Evolutionary conservation across 2,113 vertebrate species (phyloP).

Genomic region (Saccopteryx leptura): DNA sequence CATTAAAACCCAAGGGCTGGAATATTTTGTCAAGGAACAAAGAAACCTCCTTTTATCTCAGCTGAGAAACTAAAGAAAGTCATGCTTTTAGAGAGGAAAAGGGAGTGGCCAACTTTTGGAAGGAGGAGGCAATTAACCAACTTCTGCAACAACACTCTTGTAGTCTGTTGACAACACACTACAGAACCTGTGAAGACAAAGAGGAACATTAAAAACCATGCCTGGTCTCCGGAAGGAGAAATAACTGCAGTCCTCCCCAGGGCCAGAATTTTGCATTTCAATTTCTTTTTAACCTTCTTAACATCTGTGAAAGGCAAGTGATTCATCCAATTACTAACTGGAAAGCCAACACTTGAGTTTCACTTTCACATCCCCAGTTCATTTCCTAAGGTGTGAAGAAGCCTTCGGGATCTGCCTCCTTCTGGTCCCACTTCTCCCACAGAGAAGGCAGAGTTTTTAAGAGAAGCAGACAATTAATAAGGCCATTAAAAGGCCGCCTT

Average conservation of each 20-base stretch:
- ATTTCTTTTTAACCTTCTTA: constrained; percentile 61
- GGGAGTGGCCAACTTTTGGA: neutral
- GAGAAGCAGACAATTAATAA: neutral
- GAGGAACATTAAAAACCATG: neutral
- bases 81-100: neutral
- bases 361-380: constrained; percentile 57
- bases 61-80: neutral
- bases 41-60: neutral
- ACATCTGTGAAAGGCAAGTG: constrained; percentile 12
- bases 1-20: neutral
- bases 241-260: neutral
- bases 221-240: neutral
- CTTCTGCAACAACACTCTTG: neutral
- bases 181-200: neutral
- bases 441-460: neutral
- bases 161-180: neutral
- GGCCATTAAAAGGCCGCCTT: neutral
- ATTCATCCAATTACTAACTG: neutral
- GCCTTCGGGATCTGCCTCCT: neutral
- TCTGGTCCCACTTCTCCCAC: neutral
- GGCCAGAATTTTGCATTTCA: neutral
- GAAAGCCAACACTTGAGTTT: constrained; percentile 63
- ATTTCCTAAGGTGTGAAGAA: constrained; percentile 5
- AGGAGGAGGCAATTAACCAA: neutral
- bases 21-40: neutral